phyloP scores from a whole-genome alignment of 2,888 invertebrate genomes.

The Drosophila eohydei region DNA sequence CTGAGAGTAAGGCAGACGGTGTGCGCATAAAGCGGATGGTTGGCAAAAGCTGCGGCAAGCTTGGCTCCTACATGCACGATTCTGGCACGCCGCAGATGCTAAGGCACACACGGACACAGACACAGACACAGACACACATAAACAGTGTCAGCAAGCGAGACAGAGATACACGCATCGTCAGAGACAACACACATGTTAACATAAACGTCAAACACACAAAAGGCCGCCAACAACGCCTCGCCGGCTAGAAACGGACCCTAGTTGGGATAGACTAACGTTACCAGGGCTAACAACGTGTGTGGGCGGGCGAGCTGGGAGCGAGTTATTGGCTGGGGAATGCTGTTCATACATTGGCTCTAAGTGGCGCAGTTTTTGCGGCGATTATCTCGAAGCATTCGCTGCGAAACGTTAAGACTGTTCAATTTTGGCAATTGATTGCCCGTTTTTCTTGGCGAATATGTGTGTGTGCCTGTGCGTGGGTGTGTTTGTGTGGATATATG shows the following conservation, averaged over 20 bases:
- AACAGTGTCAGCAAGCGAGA: constrained; percentile 11
- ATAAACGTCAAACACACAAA: constrained; percentile 81
- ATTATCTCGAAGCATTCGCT: constrained; percentile 66
- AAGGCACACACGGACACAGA: constrained; percentile 33
- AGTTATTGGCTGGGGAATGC: constrained; percentile 9
- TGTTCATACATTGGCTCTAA: constrained; percentile 55
- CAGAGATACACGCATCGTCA: constrained; percentile 65
- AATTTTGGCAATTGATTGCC: constrained; percentile 78
- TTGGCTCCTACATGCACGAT: constrained; percentile 50
- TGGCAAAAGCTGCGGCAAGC: constrained; percentile 39
- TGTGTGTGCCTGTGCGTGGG: constrained; percentile 1
- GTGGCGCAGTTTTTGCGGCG: constrained; percentile 74
- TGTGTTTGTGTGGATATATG: constrained; percentile 22
- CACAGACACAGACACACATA: constrained; percentile 15
- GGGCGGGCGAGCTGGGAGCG: background rate
- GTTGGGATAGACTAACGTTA: constrained; percentile 37
- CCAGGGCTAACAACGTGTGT: constrained; percentile 21
- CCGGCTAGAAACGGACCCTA: constrained; percentile 48
- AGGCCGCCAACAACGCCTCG: constrained; percentile 56
- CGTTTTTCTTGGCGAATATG: constrained; percentile 56
- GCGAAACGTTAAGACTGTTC: constrained; percentile 75
- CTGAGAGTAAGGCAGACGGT: constrained; percentile 17
- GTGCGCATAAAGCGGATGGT: constrained; percentile 45
- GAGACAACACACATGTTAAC: constrained; percentile 79
- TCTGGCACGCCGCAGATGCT: constrained; percentile 77